These are phyloP conservation scores for Mus minutoides DNA, from an alignment of 2,797 vertebrate genomes.

Conservation along the genomic window DNA sequence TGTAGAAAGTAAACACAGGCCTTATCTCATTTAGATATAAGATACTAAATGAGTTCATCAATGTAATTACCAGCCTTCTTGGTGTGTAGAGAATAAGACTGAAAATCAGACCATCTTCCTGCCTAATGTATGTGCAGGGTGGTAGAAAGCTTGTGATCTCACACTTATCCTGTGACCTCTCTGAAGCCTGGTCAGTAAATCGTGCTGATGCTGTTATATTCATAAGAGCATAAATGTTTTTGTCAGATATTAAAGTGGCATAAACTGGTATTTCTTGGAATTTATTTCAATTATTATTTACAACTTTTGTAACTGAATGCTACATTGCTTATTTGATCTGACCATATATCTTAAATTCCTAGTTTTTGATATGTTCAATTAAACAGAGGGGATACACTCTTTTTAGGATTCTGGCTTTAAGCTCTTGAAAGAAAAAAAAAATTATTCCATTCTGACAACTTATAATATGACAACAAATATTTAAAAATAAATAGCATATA, in stretches of 20 bases:
- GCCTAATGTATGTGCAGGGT: background rate
- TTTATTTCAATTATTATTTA: background rate
- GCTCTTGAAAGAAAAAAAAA: slow-evolving; percentile 15
- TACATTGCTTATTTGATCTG: background rate
- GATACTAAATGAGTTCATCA: background rate
- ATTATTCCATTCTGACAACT: slow-evolving; percentile 24
- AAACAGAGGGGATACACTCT: background rate
- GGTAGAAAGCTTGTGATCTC: background rate
- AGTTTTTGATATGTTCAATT: slow-evolving; percentile 25
- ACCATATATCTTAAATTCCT: background rate
- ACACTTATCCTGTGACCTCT: background rate
- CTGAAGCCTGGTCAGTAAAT: background rate
- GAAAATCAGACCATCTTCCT: background rate
- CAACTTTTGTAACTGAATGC: background rate
- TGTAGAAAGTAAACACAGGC: background rate
- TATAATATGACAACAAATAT: slow-evolving; percentile 36
- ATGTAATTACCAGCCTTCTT: background rate
- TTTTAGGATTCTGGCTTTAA: slow-evolving; percentile 43
- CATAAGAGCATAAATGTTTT: background rate
- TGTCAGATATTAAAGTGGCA: background rate
- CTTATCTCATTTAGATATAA: slow-evolving; percentile 31
- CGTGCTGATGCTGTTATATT: background rate
- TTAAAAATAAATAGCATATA: slow-evolving; percentile 15
- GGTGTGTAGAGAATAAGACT: background rate
- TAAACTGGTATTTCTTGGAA: background rate